phyloP scores from a whole-genome alignment of 1,140 invertebrate genomes.

The Nasonia vitripennis region DNA sequence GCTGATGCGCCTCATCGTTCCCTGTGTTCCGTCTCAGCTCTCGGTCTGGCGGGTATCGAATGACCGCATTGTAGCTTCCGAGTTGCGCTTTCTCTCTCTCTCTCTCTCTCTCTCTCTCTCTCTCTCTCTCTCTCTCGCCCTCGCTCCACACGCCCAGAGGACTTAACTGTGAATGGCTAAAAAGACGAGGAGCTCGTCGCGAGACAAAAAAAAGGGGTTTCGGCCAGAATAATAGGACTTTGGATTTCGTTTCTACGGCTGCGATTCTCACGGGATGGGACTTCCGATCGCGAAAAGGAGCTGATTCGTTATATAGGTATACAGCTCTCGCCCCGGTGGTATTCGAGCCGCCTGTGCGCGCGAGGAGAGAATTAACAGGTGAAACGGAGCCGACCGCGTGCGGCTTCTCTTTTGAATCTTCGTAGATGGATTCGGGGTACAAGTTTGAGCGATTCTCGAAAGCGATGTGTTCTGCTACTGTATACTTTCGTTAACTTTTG shows the following conservation, averaged over 20 bases:
- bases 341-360: not conserved
- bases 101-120: no score
- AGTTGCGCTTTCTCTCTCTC: not conserved
- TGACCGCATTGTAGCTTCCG: slow-evolving; percentile 43
- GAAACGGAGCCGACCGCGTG: not conserved
- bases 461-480: not conserved
- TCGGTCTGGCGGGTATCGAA: slow-evolving; percentile 33
- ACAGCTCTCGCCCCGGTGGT: not conserved
- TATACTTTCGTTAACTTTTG: not conserved
- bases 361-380: not conserved
- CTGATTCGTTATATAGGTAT: no score
- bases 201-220: slow-evolving; percentile 19
- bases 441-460: not conserved
- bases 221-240: slow-evolving; percentile 26
- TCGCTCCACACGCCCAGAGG: not conserved
- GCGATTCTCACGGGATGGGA: slow-evolving; percentile 24
- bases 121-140: not conserved
- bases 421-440: not conserved
- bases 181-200: not conserved
- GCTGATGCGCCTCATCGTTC: not conserved
- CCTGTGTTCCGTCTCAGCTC: not conserved
- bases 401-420: not conserved
- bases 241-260: slow-evolving; percentile 47
- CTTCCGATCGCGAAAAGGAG: slow-evolving; percentile 27
- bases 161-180: slow-evolving; percentile 2